Evolutionary conservation across 2,797 vertebrate genomes (phyloP), one percentile per base, ranked within the genome.

Genomic region (Holocentrus rufus): DNA sequence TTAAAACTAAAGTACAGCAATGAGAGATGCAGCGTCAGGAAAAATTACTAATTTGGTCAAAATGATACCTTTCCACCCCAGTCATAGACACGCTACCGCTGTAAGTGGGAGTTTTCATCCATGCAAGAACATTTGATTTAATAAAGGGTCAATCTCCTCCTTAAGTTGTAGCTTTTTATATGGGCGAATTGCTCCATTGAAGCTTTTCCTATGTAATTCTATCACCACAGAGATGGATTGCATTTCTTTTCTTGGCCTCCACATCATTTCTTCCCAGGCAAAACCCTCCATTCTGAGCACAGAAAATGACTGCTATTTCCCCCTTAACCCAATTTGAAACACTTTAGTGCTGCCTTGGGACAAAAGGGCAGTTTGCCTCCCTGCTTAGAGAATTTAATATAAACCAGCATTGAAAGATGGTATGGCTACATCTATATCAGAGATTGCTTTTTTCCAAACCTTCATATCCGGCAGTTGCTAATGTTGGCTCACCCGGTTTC

Each of bases 291-390:
- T 90, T 89, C 85, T 89, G 80, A 87, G 88, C 72, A 72, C 60
- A 74, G 84, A 89, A 91, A 91, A 92, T 85, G 85, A 91, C 87
- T 92, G 86, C 89, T 90, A 91, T 93, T 92, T 92, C 92, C 90
- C 88, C 85, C 87, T 90, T 93, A 95, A 95, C 91, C 84, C 88
- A 92, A 94, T 95, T 94, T 89, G 72, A 90, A 92, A 92, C 92
- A 91, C 92, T 93, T 93, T 89, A 92, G 86, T 72, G 80, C 79
- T 89, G 84, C 88, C 87, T 86, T 82, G 90, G 90, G 91, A 93
- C 85, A 85, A 92, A 90, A 87, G 81, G 88, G 83, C 87, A 89
- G 84, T 88, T 92, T 91, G 78, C 85, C 76, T 90, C 46, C 60
- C 83, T 88, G 86, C 85, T 90, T 89, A 89, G 86, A 70, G 84